Evolutionary conservation across 2,888 invertebrate species (phyloP), one percentile per base, ranked within the genome.

Genomic region (Drosophila mimica): DNA sequence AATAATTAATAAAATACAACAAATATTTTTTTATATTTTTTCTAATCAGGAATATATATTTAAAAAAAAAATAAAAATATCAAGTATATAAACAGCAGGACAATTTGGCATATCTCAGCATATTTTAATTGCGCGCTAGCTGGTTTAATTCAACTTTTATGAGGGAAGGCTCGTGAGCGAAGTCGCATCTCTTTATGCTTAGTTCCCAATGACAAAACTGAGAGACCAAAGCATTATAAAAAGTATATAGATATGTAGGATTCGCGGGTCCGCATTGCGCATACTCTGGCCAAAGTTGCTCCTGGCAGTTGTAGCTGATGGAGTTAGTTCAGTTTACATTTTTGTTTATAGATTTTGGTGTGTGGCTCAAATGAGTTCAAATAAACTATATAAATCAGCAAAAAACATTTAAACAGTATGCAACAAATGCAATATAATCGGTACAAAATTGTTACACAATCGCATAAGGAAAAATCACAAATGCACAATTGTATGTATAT

Each of bases 291-390:
- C 25, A 15, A 46, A 46, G 2, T 20, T 46, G 46, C 46, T 46
- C 46, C 46, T 46, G 46, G 46, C 20, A 25, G 46, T 25, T 15
- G 46, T 46, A 15, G 20, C 46, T 15, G 13, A 25, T 25, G 20
- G 25, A 46, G 46, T 25, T 25, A 46, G 46, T 46, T 46, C 46
- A 46, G 46, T 25, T 46, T 15, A 46, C 46, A 46, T 46, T 46
- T 46, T 25, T 46, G 7, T 46, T 46, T 25, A 15, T 15, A 15
- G 46, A 13, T 15, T 46, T 25, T 46, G 46, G 46, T 7, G 25
- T 25, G 25, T 4, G 15, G 8, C 46, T 46, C 15, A 46, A 46
- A 46, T 46, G 20, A 15, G 15, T 46, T 20, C 20, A 25, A 46
- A 46, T 7, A 46, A 15, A 25, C 20, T 15, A 46, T 25, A 15